Conservation (phyloP, 2,888 invertebrate species). For the Cheilosia vulpina region DNA sequence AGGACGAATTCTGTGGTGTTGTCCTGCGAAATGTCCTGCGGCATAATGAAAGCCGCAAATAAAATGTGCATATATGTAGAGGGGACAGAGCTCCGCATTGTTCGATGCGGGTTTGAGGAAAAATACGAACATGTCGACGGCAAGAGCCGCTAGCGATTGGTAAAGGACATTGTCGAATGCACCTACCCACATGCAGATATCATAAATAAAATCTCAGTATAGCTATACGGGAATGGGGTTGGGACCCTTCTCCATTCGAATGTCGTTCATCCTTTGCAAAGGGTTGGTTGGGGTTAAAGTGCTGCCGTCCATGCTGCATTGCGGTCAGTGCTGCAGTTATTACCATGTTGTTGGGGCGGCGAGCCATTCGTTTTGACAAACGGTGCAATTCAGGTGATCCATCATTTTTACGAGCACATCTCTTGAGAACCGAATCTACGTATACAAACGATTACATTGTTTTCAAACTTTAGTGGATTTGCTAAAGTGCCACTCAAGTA, state of each 20-base stretch:
- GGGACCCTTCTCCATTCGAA: conserved; percentile 34
- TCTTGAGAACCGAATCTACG: conserved; percentile 51
- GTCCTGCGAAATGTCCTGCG: conserved; percentile 69
- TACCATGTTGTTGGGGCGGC: conserved; percentile 56
- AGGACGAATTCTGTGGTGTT: conserved; percentile 34
- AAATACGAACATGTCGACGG: conserved; percentile 18
- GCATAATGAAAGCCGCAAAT: conserved; percentile 70
- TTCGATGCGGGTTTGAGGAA: conserved; percentile 28
- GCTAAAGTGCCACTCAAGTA: conserved; percentile 13
- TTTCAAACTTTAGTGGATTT: conserved; percentile 23
- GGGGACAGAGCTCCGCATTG: conserved; percentile 38
- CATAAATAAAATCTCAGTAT: conserved; percentile 65
- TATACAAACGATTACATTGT: conserved; percentile 24
- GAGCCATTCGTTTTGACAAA: conserved; percentile 77
- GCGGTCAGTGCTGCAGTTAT: conserved; percentile 75
- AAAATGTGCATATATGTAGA: conserved; percentile 70
- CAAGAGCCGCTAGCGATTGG: conserved; percentile 35
- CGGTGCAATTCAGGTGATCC: conserved; percentile 78
- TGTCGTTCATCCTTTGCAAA: conserved; percentile 41
- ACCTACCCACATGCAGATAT: conserved; percentile 57
- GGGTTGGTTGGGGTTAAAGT: conserved; percentile 47
- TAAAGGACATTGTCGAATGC: conserved; percentile 65
- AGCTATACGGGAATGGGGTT: not conserved
- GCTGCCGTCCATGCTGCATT: conserved; percentile 69
- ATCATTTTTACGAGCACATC: conserved; percentile 69